Conservation (phyloP, 2,797 vertebrate genomes). For the Phoebastria nigripes region DNA sequence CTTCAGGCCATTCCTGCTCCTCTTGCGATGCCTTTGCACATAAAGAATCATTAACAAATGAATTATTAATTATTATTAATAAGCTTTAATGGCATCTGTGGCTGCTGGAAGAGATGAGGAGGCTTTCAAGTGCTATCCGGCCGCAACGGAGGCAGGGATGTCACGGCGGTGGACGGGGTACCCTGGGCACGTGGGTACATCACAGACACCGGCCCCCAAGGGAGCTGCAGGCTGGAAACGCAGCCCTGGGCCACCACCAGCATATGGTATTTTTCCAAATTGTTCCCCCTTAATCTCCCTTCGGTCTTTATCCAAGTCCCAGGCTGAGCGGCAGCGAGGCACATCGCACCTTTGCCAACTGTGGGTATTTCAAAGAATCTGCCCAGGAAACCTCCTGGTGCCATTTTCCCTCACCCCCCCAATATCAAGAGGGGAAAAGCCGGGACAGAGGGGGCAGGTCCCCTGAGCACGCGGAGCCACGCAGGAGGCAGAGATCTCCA, state of each 20-base stretch:
- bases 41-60: background rate
- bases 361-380: background rate
- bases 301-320: background rate
- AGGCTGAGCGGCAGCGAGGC: background rate
- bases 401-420: background rate
- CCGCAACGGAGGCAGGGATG: fast-evolving
- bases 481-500: background rate
- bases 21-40: background rate
- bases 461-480: fast-evolving
- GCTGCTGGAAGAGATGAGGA: background rate
- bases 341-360: fast-evolving
- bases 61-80: constrained; percentile 58
- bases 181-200: background rate
- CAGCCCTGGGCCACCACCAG: background rate
- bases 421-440: background rate
- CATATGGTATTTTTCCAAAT: fast-evolving
- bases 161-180: fast-evolving
- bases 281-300: background rate
- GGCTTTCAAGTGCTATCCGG: fast-evolving
- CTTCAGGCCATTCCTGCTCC: background rate
- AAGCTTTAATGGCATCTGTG: constrained; percentile 21
- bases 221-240: background rate
- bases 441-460: fast-evolving
- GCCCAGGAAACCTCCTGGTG: background rate
- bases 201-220: fast-evolving